A percentile compares a stretch with the other conserved stretches of the same genome.
Evolutionary conservation across 2,797 vertebrate species (phyloP).

Genomic region (Leucoraja ocellata): DNA sequence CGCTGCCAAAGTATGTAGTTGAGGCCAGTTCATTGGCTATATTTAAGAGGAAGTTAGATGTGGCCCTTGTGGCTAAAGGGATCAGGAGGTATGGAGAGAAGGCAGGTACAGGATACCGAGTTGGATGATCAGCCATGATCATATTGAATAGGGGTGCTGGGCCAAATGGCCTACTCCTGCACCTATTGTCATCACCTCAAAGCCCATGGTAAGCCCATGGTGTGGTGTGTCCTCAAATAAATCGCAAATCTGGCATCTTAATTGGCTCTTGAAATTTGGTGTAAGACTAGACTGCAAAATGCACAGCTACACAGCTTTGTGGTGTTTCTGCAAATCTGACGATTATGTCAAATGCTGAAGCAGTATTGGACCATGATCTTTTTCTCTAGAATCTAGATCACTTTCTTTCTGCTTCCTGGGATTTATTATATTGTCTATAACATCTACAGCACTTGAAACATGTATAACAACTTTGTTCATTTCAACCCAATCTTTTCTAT

Average conservation of each 20-base stretch:
- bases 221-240: background rate
- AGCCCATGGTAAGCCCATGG: background rate
- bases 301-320: background rate
- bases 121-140: too few species aligned
- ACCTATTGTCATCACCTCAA: background rate
- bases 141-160: too few species aligned
- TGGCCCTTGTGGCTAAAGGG: too few species aligned
- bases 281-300: background rate
- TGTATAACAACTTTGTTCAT: background rate
- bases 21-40: too few species aligned
- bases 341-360: background rate
- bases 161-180: too few species aligned
- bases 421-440: background rate
- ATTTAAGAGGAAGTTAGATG: too few species aligned
- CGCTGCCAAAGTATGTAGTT: too few species aligned
- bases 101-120: too few species aligned
- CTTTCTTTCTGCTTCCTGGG: background rate
- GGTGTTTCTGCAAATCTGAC: background rate
- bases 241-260: background rate
- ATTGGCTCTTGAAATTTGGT: background rate
- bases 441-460: too few species aligned
- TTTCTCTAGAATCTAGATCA: background rate
- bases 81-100: too few species aligned
- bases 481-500: too few species aligned
- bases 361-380: background rate